phyloP scores from a whole-genome alignment of 2,113 vertebrate genomes.

The Peucedramus taeniatus region DNA sequence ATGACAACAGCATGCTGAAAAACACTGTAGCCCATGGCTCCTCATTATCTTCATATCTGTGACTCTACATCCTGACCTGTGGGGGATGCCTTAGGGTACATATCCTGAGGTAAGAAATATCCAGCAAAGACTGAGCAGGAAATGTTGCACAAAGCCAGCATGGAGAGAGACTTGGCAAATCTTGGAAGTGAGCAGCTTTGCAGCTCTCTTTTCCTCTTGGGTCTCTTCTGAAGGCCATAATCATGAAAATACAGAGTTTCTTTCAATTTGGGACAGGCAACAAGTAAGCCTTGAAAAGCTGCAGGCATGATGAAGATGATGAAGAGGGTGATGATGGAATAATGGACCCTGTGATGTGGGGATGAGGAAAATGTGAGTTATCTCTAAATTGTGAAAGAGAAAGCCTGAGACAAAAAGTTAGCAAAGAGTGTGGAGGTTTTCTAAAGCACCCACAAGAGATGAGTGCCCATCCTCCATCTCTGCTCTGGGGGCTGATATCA shows the following conservation, averaged over 20 bases:
- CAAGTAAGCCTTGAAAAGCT: not conserved
- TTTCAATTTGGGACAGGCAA: not conserved
- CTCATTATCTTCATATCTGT: conserved; percentile 23
- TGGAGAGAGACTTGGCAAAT: not conserved
- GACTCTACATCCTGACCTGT: not conserved
- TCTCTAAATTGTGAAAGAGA: fast-evolving
- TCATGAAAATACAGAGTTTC: not conserved
- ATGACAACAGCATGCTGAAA: not conserved
- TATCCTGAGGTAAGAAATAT: conserved; percentile 4
- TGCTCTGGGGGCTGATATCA: not conserved
- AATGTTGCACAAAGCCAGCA: not conserved
- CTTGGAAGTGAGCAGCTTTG: not conserved
- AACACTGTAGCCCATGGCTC: not conserved
- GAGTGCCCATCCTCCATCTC: no score
- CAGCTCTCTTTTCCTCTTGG: not conserved
- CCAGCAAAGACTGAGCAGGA: not conserved
- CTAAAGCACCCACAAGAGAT: not conserved
- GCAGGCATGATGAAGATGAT: not conserved
- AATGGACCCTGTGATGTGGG: fast-evolving
- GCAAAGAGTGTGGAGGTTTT: not conserved
- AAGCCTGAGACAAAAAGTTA: not conserved
- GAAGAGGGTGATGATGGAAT: not conserved
- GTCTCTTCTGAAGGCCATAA: not conserved
- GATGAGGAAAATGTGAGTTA: not conserved
- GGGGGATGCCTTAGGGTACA: conserved; percentile 17